Percentiles rank a stretch among this genome's conserved stretches.
Conservation (phyloP, 1,140 invertebrate species). For the Leptopilina boulardi region DNA sequence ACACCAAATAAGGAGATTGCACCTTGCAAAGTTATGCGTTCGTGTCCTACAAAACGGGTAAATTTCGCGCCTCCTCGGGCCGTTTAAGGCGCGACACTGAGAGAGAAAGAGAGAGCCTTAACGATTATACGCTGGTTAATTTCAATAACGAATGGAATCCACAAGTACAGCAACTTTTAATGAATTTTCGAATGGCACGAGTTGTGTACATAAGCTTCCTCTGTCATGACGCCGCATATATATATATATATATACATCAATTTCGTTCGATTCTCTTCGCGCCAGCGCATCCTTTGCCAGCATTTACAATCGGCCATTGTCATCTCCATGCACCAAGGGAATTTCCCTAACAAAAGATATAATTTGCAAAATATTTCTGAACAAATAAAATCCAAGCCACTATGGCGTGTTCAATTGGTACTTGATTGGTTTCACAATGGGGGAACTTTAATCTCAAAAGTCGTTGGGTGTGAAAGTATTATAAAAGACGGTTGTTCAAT, state of each 20-base stretch:
- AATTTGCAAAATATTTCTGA: constrained; percentile 22
- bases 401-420: background rate
- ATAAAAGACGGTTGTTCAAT: background rate
- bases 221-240: constrained; percentile 24
- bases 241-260: too few relatives aligned
- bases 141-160: constrained; percentile 30
- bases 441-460: constrained; percentile 8
- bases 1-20: constrained; percentile 16
- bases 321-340: background rate
- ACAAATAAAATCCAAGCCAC: constrained; percentile 10
- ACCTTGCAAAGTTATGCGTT: constrained; percentile 23
- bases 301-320: constrained; percentile 9
- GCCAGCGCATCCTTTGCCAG: constrained; percentile 7
- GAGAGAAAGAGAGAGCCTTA: background rate
- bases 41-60: constrained; percentile 12
- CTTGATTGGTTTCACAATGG: constrained; percentile 24
- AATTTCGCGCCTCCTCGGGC: constrained; percentile 28
- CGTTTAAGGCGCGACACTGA: constrained; percentile 32
- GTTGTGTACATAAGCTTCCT: background rate
- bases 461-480: background rate
- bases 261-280: constrained; percentile 21
- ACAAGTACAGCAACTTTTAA: background rate
- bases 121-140: constrained; percentile 28
- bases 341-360: constrained; percentile 20
- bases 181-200: constrained; percentile 20